Evolutionary conservation across 1,140 invertebrate genomes (phyloP), one percentile per base, ranked within the genome.

Genomic region (Drosophila equinoxialis): DNA sequence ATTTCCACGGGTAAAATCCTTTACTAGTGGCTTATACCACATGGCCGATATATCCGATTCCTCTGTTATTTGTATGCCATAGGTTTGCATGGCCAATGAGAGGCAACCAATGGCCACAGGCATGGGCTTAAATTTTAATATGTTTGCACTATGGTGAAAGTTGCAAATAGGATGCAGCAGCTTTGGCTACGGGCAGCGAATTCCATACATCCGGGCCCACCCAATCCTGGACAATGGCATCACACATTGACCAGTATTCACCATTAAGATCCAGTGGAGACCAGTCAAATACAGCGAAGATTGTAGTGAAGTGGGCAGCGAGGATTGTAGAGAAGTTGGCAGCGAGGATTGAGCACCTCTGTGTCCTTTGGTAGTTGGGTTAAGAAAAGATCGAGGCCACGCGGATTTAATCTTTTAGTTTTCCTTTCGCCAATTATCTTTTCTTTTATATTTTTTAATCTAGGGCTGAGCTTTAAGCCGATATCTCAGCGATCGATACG

Each of bases 241-340:
- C 97, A 51, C 97, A 93, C 93, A 98, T 95, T 30, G 95, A 95
- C 96, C 96, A 98, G 92, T 98, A 99, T 75, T 97, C 97, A 81
- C 98, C 97, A 6, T 95, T 96, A 60, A 98, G 94, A 90, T 98
- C 97, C 35, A 98, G 92, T 2, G 97, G 96, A 33, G 95, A n/a
- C n/a, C n/a, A n/a, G n/a, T n/a, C n/a, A n/a, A n/a, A n/a, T n/a
- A n/a, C n/a, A n/a, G n/a, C n/a, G n/a, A n/a, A n/a, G n/a, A n/a
- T n/a, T n/a, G n/a, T n/a, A n/a, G n/a, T n/a, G n/a, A n/a, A n/a
- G n/a, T n/a, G n/a, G n/a, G n/a, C n/a, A n/a, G n/a, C n/a, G n/a
- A n/a, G n/a, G n/a, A n/a, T n/a, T n/a, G n/a, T n/a, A n/a, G n/a
- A n/a, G n/a, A n/a, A n/a, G n/a, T n/a, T n/a, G n/a, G n/a, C n/a